Evolutionary conservation across 2,113 vertebrate genomes (phyloP), one percentile per base, ranked within the genome.

Genomic region (Rhodinocichla rosea): DNA sequence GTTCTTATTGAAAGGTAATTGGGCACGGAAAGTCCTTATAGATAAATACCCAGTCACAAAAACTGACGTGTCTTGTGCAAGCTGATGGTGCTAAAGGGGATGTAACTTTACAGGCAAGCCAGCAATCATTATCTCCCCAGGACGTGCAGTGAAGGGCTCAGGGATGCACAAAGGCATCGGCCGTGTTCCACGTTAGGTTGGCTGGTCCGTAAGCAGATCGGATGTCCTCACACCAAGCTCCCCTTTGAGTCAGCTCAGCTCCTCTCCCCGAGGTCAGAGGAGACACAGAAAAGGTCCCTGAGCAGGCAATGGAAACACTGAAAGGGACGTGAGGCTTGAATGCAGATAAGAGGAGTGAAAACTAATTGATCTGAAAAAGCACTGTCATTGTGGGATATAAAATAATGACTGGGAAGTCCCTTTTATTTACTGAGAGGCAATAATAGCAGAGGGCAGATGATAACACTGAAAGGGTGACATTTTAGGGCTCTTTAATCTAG

Each of bases 351-450:
- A 87, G 37, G 65, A 95, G 69, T 71, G 86, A 92, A 92, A 92
- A 93, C 83, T 92, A 95, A 90, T 96, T 96, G 73, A 92, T 95
- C 88, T 89, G 65, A 59, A 87, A 94, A 95, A 81, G 53, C 45
- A 40, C 69, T 35, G 49, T 78, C 68, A 81, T 86, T 87, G 53
- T 75, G 53, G 62, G 73, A n/a, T 93, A 95, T 92, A 92, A 96
- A 95, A 95, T 96, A 96, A 95, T 96, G 92, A 64, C 64, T 87
- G 67, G 65, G 81, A 93, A 93, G 64, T 80, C 77, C 49, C 23
- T 87, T 95, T 90, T 89, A 83, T 94, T 96, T 95, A 84, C 64
- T 77, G 79, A 1, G 14, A 86, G 67, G 62, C 73, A 93, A 60
- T 78, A 93, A 96, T 63, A 89, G 64, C 73, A 84, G 79, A 89